Conservation (phyloP, 2,113 vertebrate species). For the Perca schrenkii region DNA sequence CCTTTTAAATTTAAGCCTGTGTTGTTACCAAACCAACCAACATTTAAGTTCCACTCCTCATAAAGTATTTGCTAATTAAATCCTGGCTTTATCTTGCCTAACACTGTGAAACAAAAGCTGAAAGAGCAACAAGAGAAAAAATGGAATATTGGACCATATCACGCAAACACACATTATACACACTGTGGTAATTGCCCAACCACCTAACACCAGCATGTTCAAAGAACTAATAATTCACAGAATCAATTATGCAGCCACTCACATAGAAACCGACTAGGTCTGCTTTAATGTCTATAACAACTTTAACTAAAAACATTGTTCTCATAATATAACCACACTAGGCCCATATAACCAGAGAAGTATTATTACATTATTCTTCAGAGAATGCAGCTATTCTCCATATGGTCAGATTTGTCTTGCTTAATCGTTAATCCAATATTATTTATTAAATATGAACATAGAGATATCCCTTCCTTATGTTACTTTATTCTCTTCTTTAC, state of each 20-base stretch:
- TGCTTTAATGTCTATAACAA: constrained; percentile 28
- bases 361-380: neutral
- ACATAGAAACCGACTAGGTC: neutral
- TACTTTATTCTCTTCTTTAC: neutral
- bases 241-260: constrained; percentile 24
- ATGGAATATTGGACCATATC: neutral
- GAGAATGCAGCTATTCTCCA: neutral
- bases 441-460: constrained; percentile 33
- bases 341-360: neutral
- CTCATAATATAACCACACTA: neutral
- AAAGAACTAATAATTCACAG: constrained; percentile 31
- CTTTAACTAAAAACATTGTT: neutral
- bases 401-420: neutral
- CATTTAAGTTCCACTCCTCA: neutral
- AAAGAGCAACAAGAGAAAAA: neutral
- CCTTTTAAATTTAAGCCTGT: neutral
- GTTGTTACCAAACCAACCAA: neutral
- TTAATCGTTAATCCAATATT: constrained; percentile 3
- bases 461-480: neutral
- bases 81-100: neutral
- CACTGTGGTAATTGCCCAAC: constrained; percentile 20
- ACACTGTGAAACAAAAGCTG: neutral
- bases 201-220: constrained; percentile 16
- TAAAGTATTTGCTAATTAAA: constrained; percentile 14
- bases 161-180: neutral